Percentiles rank a stretch among this genome's conserved stretches.
These are phyloP conservation scores for Mesorhabditis belari DNA, from an alignment of 2,888 invertebrate genomes.

Conservation along the genomic window DNA sequence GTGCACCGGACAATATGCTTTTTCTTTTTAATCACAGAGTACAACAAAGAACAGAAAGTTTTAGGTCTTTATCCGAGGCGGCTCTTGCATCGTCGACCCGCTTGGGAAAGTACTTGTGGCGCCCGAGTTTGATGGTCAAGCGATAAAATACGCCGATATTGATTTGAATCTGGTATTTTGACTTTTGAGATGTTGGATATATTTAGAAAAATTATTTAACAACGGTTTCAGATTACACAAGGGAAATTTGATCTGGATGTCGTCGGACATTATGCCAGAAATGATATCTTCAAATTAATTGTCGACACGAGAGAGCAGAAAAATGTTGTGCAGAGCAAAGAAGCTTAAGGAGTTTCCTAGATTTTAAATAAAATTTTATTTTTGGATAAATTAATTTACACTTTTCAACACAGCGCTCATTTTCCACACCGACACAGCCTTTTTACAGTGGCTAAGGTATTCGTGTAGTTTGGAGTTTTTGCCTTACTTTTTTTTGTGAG, in stretches of 20 bases:
- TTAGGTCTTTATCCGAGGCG: conserved; percentile 41
- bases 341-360: too few relatives aligned
- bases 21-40: too few relatives aligned
- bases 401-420: too few relatives aligned
- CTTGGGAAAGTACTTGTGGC: conserved; percentile 39
- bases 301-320: conserved; percentile 22
- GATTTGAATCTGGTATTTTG: not conserved
- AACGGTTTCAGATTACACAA: conserved; percentile 6
- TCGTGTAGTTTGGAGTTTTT: too few relatives aligned
- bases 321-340: conserved; percentile 10
- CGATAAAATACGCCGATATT: conserved; percentile 7
- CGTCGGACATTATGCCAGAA: conserved; percentile 35
- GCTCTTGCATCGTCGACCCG: conserved; percentile 44
- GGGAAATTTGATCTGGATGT: conserved; percentile 39
- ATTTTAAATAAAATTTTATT: too few relatives aligned
- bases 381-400: too few relatives aligned
- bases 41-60: too few relatives aligned
- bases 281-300: conserved; percentile 32
- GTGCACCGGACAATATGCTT: not conserved
- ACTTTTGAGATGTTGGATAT: too few relatives aligned
- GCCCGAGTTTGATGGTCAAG: conserved; percentile 32
- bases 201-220: not conserved
- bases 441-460: too few relatives aligned
- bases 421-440: too few relatives aligned
- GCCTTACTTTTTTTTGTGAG: too few relatives aligned